Evolutionary conservation across 1,140 invertebrate genomes (phyloP).

Genomic region (Euborellia annulipes): DNA sequence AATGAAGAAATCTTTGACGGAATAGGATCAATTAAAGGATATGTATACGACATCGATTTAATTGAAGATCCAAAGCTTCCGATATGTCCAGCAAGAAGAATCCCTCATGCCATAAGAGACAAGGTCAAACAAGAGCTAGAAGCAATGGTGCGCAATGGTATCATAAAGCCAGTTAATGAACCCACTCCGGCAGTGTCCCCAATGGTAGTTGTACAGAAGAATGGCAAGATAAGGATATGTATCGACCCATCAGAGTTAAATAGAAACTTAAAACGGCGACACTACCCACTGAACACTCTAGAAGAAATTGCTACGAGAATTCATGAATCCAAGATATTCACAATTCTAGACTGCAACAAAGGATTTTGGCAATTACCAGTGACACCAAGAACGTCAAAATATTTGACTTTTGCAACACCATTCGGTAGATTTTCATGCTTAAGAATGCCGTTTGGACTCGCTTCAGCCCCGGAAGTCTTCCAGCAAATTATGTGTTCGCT

Average conservation of each 20-base stretch:
- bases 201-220: slow-evolving; percentile 5
- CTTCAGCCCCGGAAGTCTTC: slow-evolving; percentile 18
- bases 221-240: slow-evolving; percentile 7
- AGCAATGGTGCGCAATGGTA: slow-evolving; percentile 1
- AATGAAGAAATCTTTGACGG: neutral
- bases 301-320: slow-evolving; percentile 9
- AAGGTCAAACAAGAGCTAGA: slow-evolving; percentile 9
- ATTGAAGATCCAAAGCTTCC: slow-evolving; percentile 3
- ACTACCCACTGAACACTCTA: slow-evolving; percentile 4
- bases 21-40: slow-evolving; percentile 7
- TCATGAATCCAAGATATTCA: slow-evolving; percentile 4
- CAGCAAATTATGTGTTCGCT: slow-evolving; percentile 15
- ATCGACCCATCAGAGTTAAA: slow-evolving; percentile 6
- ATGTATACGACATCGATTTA: slow-evolving; percentile 7
- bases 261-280: slow-evolving; percentile 6
- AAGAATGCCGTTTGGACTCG: slow-evolving; percentile 20
- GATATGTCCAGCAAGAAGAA: slow-evolving; percentile 4
- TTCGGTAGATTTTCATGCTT: slow-evolving; percentile 19
- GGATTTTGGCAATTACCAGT: slow-evolving; percentile 9
- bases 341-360: slow-evolving; percentile 5
- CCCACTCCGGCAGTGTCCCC: slow-evolving; percentile 8
- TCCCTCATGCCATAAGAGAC: slow-evolving; percentile 7
- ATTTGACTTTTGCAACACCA: slow-evolving; percentile 18
- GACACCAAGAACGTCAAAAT: slow-evolving; percentile 4
- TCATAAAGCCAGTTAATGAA: slow-evolving; percentile 6